phyloP scores from a whole-genome alignment of 2,113 vertebrate species.

The Muntiacus reevesi region DNA sequence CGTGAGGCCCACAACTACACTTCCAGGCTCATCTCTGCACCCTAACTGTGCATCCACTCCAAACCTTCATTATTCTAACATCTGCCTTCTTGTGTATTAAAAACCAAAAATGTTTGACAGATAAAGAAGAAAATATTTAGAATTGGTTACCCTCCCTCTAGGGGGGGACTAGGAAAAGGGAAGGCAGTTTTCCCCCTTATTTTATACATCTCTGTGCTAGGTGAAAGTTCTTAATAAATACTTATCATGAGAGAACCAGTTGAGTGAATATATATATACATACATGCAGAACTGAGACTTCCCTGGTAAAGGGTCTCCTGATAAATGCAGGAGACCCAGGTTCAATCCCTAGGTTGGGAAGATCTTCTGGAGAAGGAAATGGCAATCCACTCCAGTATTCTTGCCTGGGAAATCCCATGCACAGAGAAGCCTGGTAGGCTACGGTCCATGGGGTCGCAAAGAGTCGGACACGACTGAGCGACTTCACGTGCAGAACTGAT shows the following conservation, averaged over 20 bases:
- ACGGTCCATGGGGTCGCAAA: no score
- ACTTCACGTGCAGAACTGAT: neutral
- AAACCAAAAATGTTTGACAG: neutral
- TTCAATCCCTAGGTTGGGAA: no score
- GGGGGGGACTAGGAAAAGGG: neutral
- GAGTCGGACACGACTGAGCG: no score
- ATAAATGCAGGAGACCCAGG: no score
- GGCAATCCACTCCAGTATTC: no score
- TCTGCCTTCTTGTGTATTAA: neutral
- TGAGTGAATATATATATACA: neutral
- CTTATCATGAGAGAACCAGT: neutral
- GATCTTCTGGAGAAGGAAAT: no score
- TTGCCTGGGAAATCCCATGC: no score
- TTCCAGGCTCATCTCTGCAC: neutral
- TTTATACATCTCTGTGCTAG: neutral
- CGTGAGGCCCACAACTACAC: neutral
- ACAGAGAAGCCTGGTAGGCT: no score
- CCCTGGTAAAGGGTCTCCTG: no score
- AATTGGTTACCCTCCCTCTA: neutral
- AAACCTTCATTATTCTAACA: neutral
- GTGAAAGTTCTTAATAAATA: neutral
- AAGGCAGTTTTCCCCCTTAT: neutral
- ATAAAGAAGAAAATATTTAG: neutral
- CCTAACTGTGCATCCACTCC: neutral
- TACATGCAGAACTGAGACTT: neutral